These are phyloP conservation scores for Pandemis heparana DNA, from an alignment of 2,888 invertebrate genomes.

Conservation along the genomic window DNA sequence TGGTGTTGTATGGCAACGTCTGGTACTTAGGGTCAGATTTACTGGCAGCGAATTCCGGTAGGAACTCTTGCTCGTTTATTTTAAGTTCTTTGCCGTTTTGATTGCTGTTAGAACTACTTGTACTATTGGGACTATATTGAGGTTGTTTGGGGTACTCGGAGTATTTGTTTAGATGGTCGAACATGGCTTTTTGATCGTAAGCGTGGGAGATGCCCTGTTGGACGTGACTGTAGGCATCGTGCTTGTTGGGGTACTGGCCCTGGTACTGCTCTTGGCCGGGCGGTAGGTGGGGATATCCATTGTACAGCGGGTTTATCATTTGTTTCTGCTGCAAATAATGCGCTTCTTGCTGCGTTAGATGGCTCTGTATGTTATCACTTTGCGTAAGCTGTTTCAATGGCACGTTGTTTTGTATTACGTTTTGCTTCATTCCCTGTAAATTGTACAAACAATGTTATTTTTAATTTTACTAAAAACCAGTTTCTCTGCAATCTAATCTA, in stretches of 20 bases:
- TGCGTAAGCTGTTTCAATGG: conserved; percentile 83
- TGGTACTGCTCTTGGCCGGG: conserved; percentile 75
- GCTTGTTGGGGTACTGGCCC: conserved; percentile 75
- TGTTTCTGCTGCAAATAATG: conserved; percentile 85
- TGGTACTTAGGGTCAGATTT: conserved; percentile 97
- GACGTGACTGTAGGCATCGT: conserved; percentile 74
- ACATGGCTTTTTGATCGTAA: conserved; percentile 77
- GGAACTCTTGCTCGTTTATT: conserved; percentile 84
- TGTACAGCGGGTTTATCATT: conserved; percentile 79
- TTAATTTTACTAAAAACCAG: no score
- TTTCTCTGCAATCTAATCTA: not conserved
- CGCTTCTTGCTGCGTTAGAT: conserved; percentile 79
- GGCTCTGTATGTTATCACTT: conserved; percentile 79
- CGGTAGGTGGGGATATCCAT: conserved; percentile 73
- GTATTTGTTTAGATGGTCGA: conserved; percentile 80
- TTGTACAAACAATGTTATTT: not conserved
- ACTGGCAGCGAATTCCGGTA: conserved; percentile 90
- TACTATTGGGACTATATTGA: conserved; percentile 86
- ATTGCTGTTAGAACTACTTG: conserved; percentile 80
- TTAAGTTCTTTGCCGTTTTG: conserved; percentile 80
- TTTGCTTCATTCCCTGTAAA: conserved; percentile 78
- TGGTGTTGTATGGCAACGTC: conserved; percentile 95
- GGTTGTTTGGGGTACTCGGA: conserved; percentile 81
- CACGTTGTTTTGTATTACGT: conserved; percentile 81
- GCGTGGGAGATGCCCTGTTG: conserved; percentile 80